A percentile compares a stretch with the other conserved stretches of the same genome.
Conservation (phyloP, 1,140 invertebrate species). For the Drosophila arawakana region DNA sequence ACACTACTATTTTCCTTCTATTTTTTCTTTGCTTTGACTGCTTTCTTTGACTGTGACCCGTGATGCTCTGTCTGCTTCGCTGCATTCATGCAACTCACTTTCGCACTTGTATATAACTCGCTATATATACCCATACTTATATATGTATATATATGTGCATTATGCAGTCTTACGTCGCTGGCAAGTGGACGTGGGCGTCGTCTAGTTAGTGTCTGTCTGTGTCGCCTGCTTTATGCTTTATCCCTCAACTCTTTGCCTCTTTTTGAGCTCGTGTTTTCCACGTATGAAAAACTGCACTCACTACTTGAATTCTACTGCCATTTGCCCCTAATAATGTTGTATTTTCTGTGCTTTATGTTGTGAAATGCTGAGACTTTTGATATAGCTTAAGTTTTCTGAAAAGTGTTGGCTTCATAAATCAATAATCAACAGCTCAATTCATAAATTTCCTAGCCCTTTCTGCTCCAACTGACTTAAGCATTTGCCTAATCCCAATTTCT, state of each 20-base stretch:
- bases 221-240: slow-evolving; percentile 11
- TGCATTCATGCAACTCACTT: slow-evolving; percentile 82
- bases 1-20: slow-evolving; percentile 13
- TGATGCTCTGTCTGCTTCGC: slow-evolving; percentile 78
- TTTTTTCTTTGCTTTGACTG: slow-evolving; percentile 26
- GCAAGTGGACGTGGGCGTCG: slow-evolving; percentile 49
- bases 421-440: no score
- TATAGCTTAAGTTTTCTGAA: slow-evolving; percentile 29
- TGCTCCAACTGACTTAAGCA: slow-evolving; percentile 2
- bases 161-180: slow-evolving; percentile 57
- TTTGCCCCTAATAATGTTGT: slow-evolving; percentile 25
- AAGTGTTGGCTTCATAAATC: no score
- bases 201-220: slow-evolving; percentile 64
- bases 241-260: slow-evolving; percentile 3
- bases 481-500: slow-evolving; percentile 16
- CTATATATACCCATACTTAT: slow-evolving; percentile 38
- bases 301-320: slow-evolving; percentile 70
- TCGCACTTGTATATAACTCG: slow-evolving; percentile 66
- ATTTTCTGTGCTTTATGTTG: slow-evolving; percentile 21
- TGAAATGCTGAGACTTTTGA: slow-evolving; percentile 64
- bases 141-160: slow-evolving; percentile 52
- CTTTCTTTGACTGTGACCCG: slow-evolving; percentile 63
- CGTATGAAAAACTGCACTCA: slow-evolving; percentile 53
- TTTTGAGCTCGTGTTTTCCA: slow-evolving; percentile 34
- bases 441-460: neutral